phyloP scores from a whole-genome alignment of 2,888 invertebrate species.

The Chalcosyrphus nemorum region DNA sequence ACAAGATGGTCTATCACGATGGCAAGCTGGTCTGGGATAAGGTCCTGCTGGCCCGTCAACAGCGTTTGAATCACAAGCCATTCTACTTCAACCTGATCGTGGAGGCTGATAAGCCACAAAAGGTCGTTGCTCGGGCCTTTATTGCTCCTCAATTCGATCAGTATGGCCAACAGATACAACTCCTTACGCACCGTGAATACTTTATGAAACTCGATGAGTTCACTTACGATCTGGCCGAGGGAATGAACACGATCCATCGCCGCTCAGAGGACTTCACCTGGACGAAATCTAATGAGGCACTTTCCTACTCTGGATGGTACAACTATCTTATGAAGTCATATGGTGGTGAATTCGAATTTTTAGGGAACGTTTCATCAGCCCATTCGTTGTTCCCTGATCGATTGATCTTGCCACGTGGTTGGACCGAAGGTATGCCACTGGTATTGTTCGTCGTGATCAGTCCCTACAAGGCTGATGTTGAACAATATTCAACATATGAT shows the following conservation, averaged over 20 bases:
- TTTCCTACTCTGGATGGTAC: slow-evolving; percentile 81
- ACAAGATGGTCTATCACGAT: slow-evolving; percentile 77
- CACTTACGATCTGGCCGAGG: slow-evolving; percentile 84
- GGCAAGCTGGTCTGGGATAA: slow-evolving; percentile 81
- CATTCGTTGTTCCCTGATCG: background rate
- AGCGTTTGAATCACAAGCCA: slow-evolving; percentile 87
- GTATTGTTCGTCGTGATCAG: background rate
- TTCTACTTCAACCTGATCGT: slow-evolving; percentile 86
- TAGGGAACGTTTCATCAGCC: background rate
- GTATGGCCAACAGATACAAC: slow-evolving; percentile 82
- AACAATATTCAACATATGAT: background rate
- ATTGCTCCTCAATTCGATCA: slow-evolving; percentile 87
- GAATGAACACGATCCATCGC: slow-evolving; percentile 80
- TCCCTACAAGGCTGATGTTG: slow-evolving; percentile 78
- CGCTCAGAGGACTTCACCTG: slow-evolving; percentile 78
- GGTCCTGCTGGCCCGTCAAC: slow-evolving; percentile 84
- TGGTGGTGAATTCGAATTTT: background rate
- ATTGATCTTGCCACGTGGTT: background rate
- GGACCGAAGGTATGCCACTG: background rate
- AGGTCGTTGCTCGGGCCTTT: slow-evolving; percentile 86
- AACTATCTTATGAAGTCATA: slow-evolving; percentile 80
- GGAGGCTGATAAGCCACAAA: slow-evolving; percentile 84
- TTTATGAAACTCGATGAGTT: slow-evolving; percentile 87
- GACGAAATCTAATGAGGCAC: slow-evolving; percentile 85
- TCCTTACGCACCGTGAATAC: slow-evolving; percentile 85